A percentile compares a stretch with the other conserved stretches of the same genome.
These are phyloP conservation scores for Amblyopsis rosae DNA, from an alignment of 2,113 vertebrate species.

Conservation along the genomic window DNA sequence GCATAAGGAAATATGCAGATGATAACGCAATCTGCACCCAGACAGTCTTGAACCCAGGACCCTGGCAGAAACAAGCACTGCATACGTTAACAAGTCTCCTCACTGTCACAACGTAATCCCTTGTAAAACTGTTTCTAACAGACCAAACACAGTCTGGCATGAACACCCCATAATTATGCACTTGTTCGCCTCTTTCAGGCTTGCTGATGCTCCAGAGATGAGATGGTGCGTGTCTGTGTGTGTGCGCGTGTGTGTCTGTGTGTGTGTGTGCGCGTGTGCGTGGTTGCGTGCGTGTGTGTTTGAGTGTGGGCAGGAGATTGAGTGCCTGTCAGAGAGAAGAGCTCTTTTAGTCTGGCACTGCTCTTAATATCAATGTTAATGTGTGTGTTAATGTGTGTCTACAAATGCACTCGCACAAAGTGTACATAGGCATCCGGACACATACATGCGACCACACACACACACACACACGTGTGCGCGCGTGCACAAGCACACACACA, in stretches of 20 bases:
- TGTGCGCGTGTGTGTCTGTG: background rate
- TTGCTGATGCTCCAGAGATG: background rate
- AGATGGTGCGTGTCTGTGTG: constrained; percentile 19
- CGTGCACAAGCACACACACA: background rate
- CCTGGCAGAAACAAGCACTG: background rate
- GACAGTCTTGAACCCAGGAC: background rate
- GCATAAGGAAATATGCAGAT: too few relatives aligned
- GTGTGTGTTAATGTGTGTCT: background rate
- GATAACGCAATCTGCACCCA: too few relatives aligned
- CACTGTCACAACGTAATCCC: background rate
- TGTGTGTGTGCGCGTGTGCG: constrained; percentile 14
- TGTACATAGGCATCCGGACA: background rate
- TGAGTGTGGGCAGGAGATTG: constrained; percentile 45
- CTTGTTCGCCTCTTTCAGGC: constrained; percentile 42
- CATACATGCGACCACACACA: background rate
- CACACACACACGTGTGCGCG: background rate
- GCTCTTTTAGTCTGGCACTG: constrained; percentile 54
- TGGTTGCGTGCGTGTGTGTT: constrained; percentile 54
- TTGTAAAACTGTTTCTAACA: constrained; percentile 37
- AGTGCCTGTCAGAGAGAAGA: constrained; percentile 68
- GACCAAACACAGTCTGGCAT: constrained; percentile 22
- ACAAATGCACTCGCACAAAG: background rate
- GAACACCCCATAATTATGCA: constrained; percentile 64
- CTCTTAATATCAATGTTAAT: constrained; percentile 60
- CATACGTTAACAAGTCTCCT: constrained; percentile 16